These are phyloP conservation scores for Dolichotis patagonum DNA, from an alignment of 2,113 vertebrate genomes.

Conservation along the genomic window DNA sequence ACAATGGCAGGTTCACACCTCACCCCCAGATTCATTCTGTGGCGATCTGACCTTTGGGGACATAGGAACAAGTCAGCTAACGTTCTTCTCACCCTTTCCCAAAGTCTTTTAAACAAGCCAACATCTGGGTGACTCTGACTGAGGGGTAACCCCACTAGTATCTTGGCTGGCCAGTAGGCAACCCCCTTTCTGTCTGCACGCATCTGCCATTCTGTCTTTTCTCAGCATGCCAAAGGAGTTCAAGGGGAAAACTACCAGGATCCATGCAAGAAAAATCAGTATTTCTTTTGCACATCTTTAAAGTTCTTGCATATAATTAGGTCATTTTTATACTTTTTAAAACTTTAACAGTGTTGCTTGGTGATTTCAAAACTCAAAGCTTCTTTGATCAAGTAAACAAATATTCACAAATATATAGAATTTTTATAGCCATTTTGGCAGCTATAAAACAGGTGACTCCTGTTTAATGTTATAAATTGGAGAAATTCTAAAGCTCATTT, in stretches of 20 bases:
- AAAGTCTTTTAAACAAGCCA: neutral
- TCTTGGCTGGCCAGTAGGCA: neutral
- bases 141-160: neutral
- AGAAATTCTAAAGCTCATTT: neutral
- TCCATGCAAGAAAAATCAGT: neutral
- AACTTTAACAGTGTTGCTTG: neutral
- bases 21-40: slow-evolving; percentile 13
- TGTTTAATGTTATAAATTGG: neutral
- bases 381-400: neutral
- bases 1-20: neutral
- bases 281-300: neutral
- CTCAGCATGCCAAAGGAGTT: neutral
- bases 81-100: slow-evolving; percentile 32
- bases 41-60: slow-evolving; percentile 75
- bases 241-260: neutral
- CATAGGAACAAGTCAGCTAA: neutral
- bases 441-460: neutral
- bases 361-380: neutral
- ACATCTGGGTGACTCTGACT: neutral
- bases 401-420: neutral
- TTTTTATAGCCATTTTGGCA: neutral
- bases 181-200: neutral
- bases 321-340: neutral
- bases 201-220: neutral
- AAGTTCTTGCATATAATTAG: neutral